phyloP scores from a whole-genome alignment of 2,797 vertebrate species.

The Sciurus vulgaris region DNA sequence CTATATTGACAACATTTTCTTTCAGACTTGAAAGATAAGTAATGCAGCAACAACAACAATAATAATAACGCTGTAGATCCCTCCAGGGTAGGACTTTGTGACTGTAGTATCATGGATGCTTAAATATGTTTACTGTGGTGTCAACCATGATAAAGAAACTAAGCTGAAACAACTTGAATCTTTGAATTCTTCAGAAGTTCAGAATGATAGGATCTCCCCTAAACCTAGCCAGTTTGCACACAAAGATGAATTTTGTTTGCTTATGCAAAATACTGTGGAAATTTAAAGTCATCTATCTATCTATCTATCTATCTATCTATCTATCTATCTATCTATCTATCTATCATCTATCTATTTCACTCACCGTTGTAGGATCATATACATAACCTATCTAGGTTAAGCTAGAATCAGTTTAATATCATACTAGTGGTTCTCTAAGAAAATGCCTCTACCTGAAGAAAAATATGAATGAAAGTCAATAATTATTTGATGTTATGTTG shows the following conservation, averaged over 20 bases:
- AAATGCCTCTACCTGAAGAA: neutral
- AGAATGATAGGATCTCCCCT: neutral
- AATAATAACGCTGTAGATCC: neutral
- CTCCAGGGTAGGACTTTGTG: neutral
- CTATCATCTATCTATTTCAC: no score
- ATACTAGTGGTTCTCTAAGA: neutral
- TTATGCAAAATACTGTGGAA: neutral
- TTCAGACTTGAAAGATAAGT: neutral
- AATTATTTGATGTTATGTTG: neutral
- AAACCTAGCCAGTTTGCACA: neutral
- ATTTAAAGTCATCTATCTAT: neutral
- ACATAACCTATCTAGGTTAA: neutral
- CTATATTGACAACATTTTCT: neutral
- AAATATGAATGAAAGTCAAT: neutral
- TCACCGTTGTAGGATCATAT: neutral
- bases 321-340: no score
- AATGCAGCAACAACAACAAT: neutral
- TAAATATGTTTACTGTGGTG: neutral
- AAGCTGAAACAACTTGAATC: neutral
- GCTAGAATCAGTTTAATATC: neutral
- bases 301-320: no score
- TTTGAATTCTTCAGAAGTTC: neutral
- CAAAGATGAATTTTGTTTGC: neutral
- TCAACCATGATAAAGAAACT: neutral
- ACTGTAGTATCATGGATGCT: neutral